Percentiles rank a stretch among this genome's conserved stretches.
Evolutionary conservation across 2,888 invertebrate genomes (phyloP).

Genomic region (Lasioglossum leucozonium): DNA sequence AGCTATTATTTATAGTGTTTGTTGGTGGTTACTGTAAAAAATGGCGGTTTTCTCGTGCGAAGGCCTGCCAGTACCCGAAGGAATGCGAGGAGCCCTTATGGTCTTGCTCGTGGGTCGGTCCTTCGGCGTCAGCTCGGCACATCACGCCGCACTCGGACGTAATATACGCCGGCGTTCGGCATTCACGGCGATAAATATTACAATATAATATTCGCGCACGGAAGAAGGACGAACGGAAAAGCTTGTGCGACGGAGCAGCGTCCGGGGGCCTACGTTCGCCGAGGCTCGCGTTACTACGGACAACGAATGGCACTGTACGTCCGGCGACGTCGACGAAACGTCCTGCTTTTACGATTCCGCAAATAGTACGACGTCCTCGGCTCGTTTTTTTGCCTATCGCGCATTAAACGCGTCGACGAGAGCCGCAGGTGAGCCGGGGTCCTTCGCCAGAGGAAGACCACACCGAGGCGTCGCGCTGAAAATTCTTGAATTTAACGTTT

Average conservation of each 20-base stretch:
- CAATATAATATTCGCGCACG: slow-evolving; percentile 63
- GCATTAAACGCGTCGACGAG: slow-evolving; percentile 32
- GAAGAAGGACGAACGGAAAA: slow-evolving; percentile 32
- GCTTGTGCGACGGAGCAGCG: slow-evolving; percentile 51
- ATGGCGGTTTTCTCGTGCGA: neutral
- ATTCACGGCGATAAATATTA: slow-evolving; percentile 68
- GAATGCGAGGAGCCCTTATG: slow-evolving; percentile 52
- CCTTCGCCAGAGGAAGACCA: neutral
- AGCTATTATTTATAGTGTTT: neutral
- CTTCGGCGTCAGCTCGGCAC: slow-evolving; percentile 38
- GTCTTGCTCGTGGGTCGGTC: slow-evolving; percentile 45
- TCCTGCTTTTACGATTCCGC: slow-evolving; percentile 61
- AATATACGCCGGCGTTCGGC: slow-evolving; percentile 63
- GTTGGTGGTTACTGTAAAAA: neutral
- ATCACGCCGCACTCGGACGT: slow-evolving; percentile 44
- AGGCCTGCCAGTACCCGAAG: slow-evolving; percentile 21
- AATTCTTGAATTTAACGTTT: neutral
- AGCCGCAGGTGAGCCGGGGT: slow-evolving; percentile 9
- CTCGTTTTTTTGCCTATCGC: slow-evolving; percentile 30
- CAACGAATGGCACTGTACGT: slow-evolving; percentile 54
- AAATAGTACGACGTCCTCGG: slow-evolving; percentile 54
- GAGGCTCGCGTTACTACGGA: slow-evolving; percentile 45
- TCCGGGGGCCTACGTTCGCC: slow-evolving; percentile 19
- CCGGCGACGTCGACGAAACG: slow-evolving; percentile 34
- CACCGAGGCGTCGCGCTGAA: neutral